Percentiles rank a stretch among this genome's conserved stretches.
Conservation (phyloP, 2,113 vertebrate species). For the Connochaetes taurinus region DNA sequence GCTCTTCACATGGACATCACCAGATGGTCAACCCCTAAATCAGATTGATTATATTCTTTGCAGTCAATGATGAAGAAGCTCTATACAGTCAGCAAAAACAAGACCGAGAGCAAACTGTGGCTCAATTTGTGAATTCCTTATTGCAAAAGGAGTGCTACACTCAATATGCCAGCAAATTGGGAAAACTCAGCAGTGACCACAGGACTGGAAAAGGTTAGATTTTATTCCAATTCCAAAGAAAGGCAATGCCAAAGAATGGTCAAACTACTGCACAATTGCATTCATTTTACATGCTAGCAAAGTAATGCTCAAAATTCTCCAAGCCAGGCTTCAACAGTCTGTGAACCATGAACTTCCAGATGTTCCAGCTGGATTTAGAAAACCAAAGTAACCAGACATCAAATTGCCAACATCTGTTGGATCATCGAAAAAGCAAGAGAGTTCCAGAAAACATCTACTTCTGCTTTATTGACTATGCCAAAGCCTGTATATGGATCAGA, state of each 20-base stretch:
- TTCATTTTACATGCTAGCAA: background rate
- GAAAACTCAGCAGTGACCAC: background rate
- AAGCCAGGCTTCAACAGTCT: background rate
- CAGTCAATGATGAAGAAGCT: background rate
- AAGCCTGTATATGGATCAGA: background rate
- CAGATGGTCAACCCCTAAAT: background rate
- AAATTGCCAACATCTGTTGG: background rate
- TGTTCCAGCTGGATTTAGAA: background rate
- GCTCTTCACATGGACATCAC: background rate
- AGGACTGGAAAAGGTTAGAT: background rate
- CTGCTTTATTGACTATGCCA: background rate
- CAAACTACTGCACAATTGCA: background rate
- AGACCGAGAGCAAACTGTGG: fast-evolving
- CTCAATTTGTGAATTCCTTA: background rate
- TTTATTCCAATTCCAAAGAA: background rate
- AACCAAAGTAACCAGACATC: background rate
- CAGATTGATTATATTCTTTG: background rate
- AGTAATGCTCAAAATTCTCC: background rate
- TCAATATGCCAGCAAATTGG: background rate
- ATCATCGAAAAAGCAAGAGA: background rate
- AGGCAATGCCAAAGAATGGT: background rate
- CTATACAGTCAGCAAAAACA: background rate
- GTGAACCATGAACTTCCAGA: background rate
- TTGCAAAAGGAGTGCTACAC: background rate
- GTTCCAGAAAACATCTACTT: background rate